Evolutionary conservation across 37 sponge, comb jelly and placozoan genomes (phyloP), one percentile per base, ranked within the genome.

Genomic region (Chondrosia reniformis): DNA sequence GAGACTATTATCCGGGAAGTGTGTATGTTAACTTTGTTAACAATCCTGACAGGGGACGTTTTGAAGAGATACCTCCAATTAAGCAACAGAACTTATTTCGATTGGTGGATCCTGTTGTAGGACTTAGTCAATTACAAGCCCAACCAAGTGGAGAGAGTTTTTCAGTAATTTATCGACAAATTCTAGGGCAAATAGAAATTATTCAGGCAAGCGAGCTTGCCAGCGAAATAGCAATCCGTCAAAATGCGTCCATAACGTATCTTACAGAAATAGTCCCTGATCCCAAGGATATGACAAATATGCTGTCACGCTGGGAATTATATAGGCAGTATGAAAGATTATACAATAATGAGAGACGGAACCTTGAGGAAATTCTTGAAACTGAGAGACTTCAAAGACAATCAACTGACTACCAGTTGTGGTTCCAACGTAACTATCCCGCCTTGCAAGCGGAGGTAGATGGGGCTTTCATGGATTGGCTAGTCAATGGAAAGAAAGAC

Each of bases 51-150:
- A 33, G 64, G 17, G 75, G 45, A 0, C 45, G 30, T 27, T 57
- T 67, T 33, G 57, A 77, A 9, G 45, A n/a, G 52, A 84, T 84
- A 34, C 87, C 87, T 31, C 83, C 78, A 10, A 64, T 69, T 46
- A 77, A 81, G 32, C 81, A 81, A 83, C 82, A 86, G 54, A 86
- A 86, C 40, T 58, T 82, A 72, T 86, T 86, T 43, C 55, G 66
- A 21, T 67, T 86, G 22, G 87, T 82, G 1, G 87, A 86, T 81
- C 59, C 36, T 21, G 74, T 86, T n/a, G 83, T 83, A 21, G 81
- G 87, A 22, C 13, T 67, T 34, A 38, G 81, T 31, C 77, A 69
- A 33, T 41, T 86, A 21, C 65, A 67, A 25, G 83, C 78, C 5
- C 49, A 65, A 59, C 83, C 81, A 13, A 78, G 77, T 52, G 87